Percentiles rank a stretch among this genome's conserved stretches.
These are phyloP conservation scores for Myotis myotis DNA, from an alignment of 2,797 vertebrate species.

Conservation along the genomic window DNA sequence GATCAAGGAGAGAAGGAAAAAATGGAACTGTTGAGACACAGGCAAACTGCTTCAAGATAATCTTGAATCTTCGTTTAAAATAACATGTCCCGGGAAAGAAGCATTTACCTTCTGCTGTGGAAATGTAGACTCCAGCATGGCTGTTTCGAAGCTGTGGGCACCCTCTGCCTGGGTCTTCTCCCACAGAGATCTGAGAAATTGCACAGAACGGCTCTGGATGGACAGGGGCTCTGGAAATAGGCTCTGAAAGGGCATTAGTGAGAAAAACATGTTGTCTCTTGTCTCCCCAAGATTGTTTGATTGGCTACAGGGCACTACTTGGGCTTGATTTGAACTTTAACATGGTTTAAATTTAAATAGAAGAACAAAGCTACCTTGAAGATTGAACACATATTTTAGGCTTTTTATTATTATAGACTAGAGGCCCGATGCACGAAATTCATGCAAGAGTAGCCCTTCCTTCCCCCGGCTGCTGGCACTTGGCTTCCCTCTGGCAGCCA, in stretches of 20 bases:
- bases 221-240: slow-evolving; percentile 89
- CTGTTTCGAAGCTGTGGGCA: slow-evolving; percentile 90
- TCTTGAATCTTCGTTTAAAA: slow-evolving; percentile 16
- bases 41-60: neutral
- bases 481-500: too few species aligned
- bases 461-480: too few species aligned
- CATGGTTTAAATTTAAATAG: neutral
- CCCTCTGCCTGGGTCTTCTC: slow-evolving; percentile 91
- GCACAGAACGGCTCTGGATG: slow-evolving; percentile 86
- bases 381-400: neutral
- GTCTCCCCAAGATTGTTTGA: neutral
- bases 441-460: too few species aligned
- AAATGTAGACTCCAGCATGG: slow-evolving; percentile 91
- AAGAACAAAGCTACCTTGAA: neutral
- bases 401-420: neutral
- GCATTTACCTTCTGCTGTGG: slow-evolving; percentile 90
- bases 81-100: rapidly evolving
- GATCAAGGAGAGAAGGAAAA: neutral
- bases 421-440: too few species aligned
- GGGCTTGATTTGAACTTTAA: neutral
- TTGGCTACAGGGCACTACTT: neutral
- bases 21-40: neutral
- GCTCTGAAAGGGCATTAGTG: slow-evolving; percentile 83
- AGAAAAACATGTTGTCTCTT: neutral
- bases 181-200: slow-evolving; percentile 91